Conservation (phyloP, 2,797 vertebrate genomes). For the Glyptemys insculpta region DNA sequence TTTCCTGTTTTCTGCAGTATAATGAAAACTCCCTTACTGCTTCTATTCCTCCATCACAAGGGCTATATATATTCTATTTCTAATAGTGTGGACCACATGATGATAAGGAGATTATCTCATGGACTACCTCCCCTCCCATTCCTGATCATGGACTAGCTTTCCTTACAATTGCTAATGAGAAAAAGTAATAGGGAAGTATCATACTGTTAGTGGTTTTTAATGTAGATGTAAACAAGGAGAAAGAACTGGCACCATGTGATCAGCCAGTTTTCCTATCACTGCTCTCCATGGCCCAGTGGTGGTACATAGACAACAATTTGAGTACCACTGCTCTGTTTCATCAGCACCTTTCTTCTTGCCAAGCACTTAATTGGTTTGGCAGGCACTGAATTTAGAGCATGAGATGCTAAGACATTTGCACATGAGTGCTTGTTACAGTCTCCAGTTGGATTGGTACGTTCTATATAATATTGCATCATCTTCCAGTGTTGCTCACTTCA, state of each 20-base stretch:
- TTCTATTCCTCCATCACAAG: neutral
- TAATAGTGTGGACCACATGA: neutral
- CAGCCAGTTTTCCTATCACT: neutral
- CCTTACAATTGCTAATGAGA: neutral
- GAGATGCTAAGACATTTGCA: neutral
- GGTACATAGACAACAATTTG: neutral
- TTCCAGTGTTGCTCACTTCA: neutral
- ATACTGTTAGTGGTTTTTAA: neutral
- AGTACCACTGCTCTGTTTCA: neutral
- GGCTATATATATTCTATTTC: neutral
- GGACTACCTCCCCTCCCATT: neutral
- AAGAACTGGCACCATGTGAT: neutral
- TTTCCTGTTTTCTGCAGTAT: neutral
- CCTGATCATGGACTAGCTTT: neutral
- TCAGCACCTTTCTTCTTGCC: neutral
- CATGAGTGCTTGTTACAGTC: neutral
- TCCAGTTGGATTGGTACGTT: neutral
- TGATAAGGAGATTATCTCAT: neutral
- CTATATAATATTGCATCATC: neutral
- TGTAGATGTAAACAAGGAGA: neutral
- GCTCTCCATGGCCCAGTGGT: neutral
- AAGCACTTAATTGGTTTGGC: neutral
- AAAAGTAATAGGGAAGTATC: neutral
- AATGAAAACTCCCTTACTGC: neutral
- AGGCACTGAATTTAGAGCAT: neutral